Conservation (phyloP, 2,888 invertebrate species). For the Mallateleia sp. region DNA sequence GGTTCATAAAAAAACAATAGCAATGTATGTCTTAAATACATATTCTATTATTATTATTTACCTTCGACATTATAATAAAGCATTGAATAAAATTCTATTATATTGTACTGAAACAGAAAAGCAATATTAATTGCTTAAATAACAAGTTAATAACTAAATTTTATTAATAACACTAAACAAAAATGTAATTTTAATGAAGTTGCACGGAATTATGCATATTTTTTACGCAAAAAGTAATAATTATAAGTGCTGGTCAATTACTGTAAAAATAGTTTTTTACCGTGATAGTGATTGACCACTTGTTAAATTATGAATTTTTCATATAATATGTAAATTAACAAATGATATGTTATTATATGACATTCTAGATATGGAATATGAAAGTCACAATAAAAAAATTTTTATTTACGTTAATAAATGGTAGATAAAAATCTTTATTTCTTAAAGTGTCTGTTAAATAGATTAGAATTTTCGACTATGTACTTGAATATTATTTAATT, state of each 20-base stretch:
- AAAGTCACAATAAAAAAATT: neutral
- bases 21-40: too few relatives aligned
- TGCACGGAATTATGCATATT: neutral
- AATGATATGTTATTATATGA: neutral
- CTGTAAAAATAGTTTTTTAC: too few relatives aligned
- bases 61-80: too few relatives aligned
- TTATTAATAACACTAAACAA: too few relatives aligned
- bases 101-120: too few relatives aligned
- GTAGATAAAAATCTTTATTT: neutral
- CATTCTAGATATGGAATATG: too few relatives aligned
- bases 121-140: too few relatives aligned
- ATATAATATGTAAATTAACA: neutral
- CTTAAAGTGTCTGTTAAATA: neutral
- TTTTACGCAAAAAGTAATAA: neutral
- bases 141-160: too few relatives aligned
- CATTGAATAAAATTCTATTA: too few relatives aligned
- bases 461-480: neutral
- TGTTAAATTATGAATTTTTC: neutral
- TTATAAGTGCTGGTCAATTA: neutral
- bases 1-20: too few relatives aligned
- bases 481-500: neutral
- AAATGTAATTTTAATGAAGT: too few relatives aligned
- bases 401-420: neutral
- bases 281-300: neutral
- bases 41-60: too few relatives aligned